Base-by-base conservation (phyloP, 2,797 vertebrate genomes). In the Cryptoblepharus egeriae region DNA sequence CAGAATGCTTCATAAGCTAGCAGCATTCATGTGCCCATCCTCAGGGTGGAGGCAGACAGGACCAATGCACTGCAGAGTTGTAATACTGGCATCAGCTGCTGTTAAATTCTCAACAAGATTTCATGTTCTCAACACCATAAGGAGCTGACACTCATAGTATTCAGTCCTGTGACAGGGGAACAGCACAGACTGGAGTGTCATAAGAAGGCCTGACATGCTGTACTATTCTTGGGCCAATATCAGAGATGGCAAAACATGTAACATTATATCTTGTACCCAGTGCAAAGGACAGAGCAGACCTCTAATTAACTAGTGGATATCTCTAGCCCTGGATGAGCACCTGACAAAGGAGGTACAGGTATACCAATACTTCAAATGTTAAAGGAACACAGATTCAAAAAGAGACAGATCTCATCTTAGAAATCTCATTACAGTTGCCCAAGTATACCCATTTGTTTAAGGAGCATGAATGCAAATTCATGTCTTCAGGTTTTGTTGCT, bases 251-350 rank as follows among this genome's bases (percentile, higher is more conserved):
- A 65, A 81, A 67, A 24, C 35, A 67, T 49, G 93, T 88, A 93
- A 92, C 2, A 1, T 82, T 88, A 93, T 92, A 92, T 60, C 85
- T 80, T 84, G 88, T 88, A 92, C 92, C 89, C 90, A 92, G 84
- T 75, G 82, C 0, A 0, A 63, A 85, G 45, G 88, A 88, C 76
- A 91, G 85, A 84, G 74, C 77, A 63, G 75, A 85, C 80, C 85
- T 88, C 39, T 42, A 42, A 4, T 4, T 42, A 42, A 42, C 39
- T 4, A 42, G 39, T 42, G 39, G 39, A 42, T 42, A 9, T 42
- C 39, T 42, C 39, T 68, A 65, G 61, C 49, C n/a, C 77, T 79
- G 39, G 57, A 80, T 80, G 35, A 82, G 6, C 45, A 73, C 24
- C 26, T 60, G 64, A 24, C 16, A 4, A 24, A 30, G 35, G 10